phyloP scores from a whole-genome alignment of 1,140 invertebrate genomes.

The Caerostris extrusa region DNA sequence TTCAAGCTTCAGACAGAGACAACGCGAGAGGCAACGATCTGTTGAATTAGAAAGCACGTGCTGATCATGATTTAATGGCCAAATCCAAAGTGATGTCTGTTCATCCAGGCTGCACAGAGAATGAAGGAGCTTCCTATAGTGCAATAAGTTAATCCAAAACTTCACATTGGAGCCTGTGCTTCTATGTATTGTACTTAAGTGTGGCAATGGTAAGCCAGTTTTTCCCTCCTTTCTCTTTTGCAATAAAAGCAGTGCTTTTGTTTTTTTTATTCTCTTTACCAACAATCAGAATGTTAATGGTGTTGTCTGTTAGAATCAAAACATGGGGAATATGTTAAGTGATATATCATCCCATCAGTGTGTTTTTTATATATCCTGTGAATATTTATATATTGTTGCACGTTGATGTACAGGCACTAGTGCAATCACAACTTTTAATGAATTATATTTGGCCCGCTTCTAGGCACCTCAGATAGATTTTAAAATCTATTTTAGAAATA shows the following conservation, averaged over 20 bases:
- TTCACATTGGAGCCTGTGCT: background rate
- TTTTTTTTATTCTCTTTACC: background rate
- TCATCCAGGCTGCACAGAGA: constrained; percentile 75
- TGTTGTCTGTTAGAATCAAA: constrained; percentile 54
- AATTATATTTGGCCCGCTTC: background rate
- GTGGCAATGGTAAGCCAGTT: background rate
- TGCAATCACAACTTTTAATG: constrained; percentile 25
- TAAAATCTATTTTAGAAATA: constrained; percentile 41
- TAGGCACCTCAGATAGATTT: background rate
- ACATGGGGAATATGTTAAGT: constrained; percentile 20
- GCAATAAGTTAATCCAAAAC: constrained; percentile 64
- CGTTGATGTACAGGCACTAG: constrained; percentile 22
- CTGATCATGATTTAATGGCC: constrained; percentile 70
- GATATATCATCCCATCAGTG: constrained; percentile 72
- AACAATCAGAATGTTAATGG: background rate
- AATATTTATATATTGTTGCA: constrained; percentile 52
- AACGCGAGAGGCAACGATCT: constrained; percentile 85
- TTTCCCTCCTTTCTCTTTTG: constrained; percentile 4
- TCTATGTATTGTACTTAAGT: constrained; percentile 38
- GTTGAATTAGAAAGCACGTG: constrained; percentile 80
- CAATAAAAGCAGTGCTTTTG: constrained; percentile 9
- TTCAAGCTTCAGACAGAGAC: constrained; percentile 93
- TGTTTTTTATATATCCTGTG: constrained; percentile 10
- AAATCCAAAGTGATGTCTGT: constrained; percentile 53
- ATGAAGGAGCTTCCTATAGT: constrained; percentile 66